These are phyloP conservation scores for Blera fallax DNA, from an alignment of 2,888 invertebrate species.

Conservation along the genomic window DNA sequence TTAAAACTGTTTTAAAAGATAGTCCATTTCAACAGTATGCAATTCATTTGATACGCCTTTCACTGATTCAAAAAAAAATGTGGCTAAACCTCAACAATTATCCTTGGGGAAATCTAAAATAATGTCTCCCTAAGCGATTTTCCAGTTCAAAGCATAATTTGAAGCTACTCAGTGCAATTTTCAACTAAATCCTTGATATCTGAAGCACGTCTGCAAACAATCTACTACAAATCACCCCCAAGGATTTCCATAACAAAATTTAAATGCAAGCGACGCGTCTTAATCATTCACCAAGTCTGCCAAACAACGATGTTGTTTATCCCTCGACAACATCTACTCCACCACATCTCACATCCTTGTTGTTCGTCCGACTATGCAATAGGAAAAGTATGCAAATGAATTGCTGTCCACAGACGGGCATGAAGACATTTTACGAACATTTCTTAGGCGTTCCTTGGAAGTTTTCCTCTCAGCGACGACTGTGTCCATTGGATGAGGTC, in stretches of 20 bases:
- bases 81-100: not conserved
- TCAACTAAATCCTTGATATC: not conserved
- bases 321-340: constrained; percentile 1
- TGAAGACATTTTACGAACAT: not conserved
- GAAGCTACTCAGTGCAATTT: constrained; percentile 14
- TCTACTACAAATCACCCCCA: constrained; percentile 30
- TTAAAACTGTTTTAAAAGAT: no score
- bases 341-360: no score
- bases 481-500: constrained; percentile 12
- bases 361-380: not conserved
- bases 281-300: not conserved
- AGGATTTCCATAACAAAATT: constrained; percentile 2
- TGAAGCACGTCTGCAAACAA: constrained; percentile 5
- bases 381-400: constrained; percentile 14
- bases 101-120: not conserved
- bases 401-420: not conserved
- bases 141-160: not conserved
- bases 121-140: not conserved
- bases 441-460: constrained; percentile 6
- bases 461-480: not conserved
- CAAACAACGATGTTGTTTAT: constrained; percentile 1
- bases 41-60: no score
- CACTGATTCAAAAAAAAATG: not conserved
- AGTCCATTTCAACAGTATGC: no score
- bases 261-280: constrained; percentile 14